Percentiles rank a stretch among this genome's conserved stretches.
phyloP scores from a whole-genome alignment of 2,113 vertebrate species.

The Anoplopoma fimbria region DNA sequence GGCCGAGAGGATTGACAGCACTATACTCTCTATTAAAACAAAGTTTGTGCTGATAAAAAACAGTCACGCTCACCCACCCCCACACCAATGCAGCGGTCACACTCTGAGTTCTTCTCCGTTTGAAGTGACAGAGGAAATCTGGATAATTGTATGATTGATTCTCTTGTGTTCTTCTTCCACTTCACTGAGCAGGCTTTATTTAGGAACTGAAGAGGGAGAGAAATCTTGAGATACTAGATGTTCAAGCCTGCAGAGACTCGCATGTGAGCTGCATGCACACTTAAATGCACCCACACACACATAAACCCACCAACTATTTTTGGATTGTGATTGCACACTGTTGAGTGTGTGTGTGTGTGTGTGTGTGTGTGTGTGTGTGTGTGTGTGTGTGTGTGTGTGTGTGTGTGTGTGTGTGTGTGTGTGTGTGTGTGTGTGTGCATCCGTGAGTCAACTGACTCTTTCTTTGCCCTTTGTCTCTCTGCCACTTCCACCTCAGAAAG shows the following conservation, averaged over 20 bases:
- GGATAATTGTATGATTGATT: constrained; percentile 84
- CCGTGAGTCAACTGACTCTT: constrained; percentile 74
- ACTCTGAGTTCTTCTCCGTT: constrained; percentile 60
- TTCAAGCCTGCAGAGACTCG: constrained; percentile 60
- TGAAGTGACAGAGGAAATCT: constrained; percentile 79
- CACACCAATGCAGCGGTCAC: constrained; percentile 60
- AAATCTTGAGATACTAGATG: constrained; percentile 70
- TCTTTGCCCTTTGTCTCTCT: constrained; percentile 74
- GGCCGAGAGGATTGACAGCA: constrained; percentile 51
- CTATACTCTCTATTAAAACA: constrained; percentile 59
- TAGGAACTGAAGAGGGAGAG: constrained; percentile 66
- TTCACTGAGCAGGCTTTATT: constrained; percentile 77
- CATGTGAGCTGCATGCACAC: constrained; percentile 58
- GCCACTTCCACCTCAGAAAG: constrained; percentile 78
- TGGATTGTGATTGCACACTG: constrained; percentile 58
- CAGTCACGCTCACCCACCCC: constrained; percentile 56
- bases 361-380: constrained; percentile 55
- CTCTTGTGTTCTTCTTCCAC: constrained; percentile 74
- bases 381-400: constrained; percentile 55
- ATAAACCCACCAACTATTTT: constrained; percentile 69
- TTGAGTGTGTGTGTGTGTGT: constrained; percentile 55
- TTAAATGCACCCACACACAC: constrained; percentile 54
- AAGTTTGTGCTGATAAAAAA: constrained; percentile 70
- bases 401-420: constrained; percentile 51
- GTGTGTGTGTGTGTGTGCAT: constrained; percentile 56